Evolutionary conservation across 2,113 vertebrate species (phyloP).

Genomic region (Microcebus lehilahytsara): DNA sequence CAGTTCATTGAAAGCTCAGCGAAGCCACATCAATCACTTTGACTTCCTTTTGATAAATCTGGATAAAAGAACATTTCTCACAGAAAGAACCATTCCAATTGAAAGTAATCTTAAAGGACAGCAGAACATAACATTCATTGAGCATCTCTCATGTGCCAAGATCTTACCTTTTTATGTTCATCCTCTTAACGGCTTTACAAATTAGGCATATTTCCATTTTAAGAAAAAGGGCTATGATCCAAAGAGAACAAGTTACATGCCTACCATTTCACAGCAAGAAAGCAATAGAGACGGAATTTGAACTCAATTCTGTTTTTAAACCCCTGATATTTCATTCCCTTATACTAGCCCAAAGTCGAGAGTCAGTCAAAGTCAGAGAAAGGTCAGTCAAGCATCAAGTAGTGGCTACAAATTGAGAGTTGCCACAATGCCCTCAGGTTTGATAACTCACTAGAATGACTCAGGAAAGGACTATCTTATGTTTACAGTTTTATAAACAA

Average conservation of each 20-base stretch:
- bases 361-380: not conserved
- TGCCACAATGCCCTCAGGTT: not conserved
- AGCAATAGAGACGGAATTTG: not conserved
- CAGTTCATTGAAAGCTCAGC: not conserved
- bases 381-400: not conserved
- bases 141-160: not conserved
- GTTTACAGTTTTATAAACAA: not conserved
- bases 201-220: not conserved
- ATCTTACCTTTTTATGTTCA: not conserved
- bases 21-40: not conserved
- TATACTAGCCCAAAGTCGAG: not conserved
- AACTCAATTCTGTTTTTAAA: not conserved
- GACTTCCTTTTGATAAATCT: slow-evolving; percentile 31
- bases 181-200: slow-evolving; percentile 11
- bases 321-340: not conserved
- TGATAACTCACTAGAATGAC: not conserved
- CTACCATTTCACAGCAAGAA: not conserved
- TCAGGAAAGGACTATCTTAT: not conserved
- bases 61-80: not conserved
- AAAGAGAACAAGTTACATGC: not conserved
- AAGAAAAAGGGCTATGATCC: not conserved
- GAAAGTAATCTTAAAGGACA: slow-evolving; percentile 35
- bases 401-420: not conserved
- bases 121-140: not conserved
- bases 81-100: not conserved